Evolutionary conservation across 2,797 vertebrate genomes (phyloP), one percentile per base, ranked within the genome.

Genomic region (Erethizon dorsatum): DNA sequence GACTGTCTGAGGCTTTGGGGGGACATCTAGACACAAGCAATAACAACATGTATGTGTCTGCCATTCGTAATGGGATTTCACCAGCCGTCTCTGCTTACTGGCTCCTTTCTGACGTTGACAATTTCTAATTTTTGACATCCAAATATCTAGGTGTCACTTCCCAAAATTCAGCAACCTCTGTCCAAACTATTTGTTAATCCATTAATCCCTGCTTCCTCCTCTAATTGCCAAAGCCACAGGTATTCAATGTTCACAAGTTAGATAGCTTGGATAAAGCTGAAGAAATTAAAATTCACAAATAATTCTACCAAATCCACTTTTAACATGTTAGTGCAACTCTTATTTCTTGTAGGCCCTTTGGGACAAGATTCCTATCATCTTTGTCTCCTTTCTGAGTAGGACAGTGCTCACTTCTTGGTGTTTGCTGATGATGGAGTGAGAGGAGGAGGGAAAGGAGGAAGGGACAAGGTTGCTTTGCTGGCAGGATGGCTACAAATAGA

Each of bases 151-250:
- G 7, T 84, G 56, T 69, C 86, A 82, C 41, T 77, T 82, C 57
- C 37, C 75, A 65, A 65, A 89, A 47, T 59, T 28, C 78, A 61
- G 79, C 69, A 79, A 67, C 18, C 24, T 84, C 78, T 84, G 33
- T 50, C 59, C 77, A 92, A 92, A 96, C n/a, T 26, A 67, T 11
- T 75, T 65, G 47, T 56, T 54, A 91, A 77, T 31, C 31, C 37
- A 6, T 83, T 83, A 26, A 52, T 83, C 84, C 78, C 86, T 83
- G 13, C 31, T 78, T 85, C 33, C 41, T 6, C 31, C 61, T 87
- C 28, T 47, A 83, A 84, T 61, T 54, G 84, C 24, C 41, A 75
- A 90, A 28, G 67, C 31, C 20, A 87, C 41, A 88, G 85, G 41
- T 83, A 47, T 67, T 56, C 83, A 90, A 37, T 37, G 26, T 78